Percentiles rank a stretch among this genome's conserved stretches.
Conservation (phyloP, 2,113 vertebrate genomes). For the Microcebus murinus region DNA sequence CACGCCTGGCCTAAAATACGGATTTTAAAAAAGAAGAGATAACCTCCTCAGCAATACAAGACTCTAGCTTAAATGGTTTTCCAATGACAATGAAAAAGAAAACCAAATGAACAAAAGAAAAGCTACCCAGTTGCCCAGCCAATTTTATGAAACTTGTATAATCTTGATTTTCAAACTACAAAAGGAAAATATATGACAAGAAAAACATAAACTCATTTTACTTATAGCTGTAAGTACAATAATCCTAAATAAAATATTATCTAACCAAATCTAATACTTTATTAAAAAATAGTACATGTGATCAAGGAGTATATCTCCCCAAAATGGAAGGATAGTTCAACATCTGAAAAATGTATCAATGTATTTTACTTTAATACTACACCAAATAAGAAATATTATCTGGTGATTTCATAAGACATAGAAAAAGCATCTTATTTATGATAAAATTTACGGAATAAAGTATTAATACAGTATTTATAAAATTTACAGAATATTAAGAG, state of each 20-base stretch:
- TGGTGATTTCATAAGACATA: neutral
- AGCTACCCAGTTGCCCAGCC: neutral
- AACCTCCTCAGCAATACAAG: neutral
- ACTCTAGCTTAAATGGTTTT: neutral
- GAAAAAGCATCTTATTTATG: neutral
- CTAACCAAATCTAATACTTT: neutral
- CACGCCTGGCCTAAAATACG: neutral
- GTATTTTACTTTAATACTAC: neutral
- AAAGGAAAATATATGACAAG: neutral
- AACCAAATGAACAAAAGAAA: neutral
- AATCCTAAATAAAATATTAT: neutral
- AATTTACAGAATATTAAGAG: neutral
- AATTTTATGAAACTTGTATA: neutral
- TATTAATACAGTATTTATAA: neutral
- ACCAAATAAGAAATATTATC: slow-evolving; percentile 9
- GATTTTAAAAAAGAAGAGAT: neutral
- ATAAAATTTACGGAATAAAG: neutral
- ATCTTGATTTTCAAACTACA: slow-evolving; percentile 8
- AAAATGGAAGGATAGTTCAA: neutral
- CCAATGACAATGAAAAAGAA: neutral
- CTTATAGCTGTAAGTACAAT: neutral
- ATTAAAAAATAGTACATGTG: neutral
- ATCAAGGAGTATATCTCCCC: neutral
- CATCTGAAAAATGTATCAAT: neutral
- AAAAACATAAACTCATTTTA: neutral